Conservation (phyloP, 2,888 invertebrate genomes). For the Megaustenia siamemsis region DNA sequence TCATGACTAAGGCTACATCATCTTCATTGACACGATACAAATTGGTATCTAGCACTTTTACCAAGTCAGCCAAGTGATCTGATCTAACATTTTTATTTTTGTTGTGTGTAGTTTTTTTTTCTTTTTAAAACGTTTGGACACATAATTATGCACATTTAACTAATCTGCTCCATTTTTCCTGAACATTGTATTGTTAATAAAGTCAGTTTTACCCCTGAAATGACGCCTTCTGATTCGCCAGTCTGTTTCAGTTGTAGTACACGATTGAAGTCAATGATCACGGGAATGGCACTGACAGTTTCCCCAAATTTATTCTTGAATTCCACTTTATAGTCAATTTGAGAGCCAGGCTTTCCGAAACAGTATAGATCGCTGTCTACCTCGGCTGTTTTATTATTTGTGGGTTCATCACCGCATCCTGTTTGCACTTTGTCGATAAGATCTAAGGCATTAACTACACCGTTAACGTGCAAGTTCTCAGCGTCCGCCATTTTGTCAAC, state of each 20-base stretch:
- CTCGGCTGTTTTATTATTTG: conserved; percentile 49
- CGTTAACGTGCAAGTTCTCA: conserved; percentile 1
- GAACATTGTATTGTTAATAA: no score
- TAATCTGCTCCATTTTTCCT: no score
- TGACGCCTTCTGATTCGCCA: conserved; percentile 54
- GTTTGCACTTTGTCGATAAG: conserved; percentile 33
- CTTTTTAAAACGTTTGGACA: no score
- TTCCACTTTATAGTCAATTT: conserved; percentile 66
- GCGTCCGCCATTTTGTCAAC: conserved; percentile 73
- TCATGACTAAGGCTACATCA: no score
- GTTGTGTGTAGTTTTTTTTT: no score
- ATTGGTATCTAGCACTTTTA: no score
- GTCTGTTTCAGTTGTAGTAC: conserved; percentile 66
- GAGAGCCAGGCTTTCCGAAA: conserved; percentile 69
- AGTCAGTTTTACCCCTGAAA: conserved; percentile 46
- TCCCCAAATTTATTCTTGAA: conserved; percentile 68
- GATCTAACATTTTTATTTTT: no score
- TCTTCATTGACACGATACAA: no score
- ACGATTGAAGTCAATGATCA: conserved; percentile 74
- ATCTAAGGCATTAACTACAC: background rate
- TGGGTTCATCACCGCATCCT: conserved; percentile 44
- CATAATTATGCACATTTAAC: no score
- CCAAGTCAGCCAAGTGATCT: no score
- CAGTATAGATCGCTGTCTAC: conserved; percentile 57
- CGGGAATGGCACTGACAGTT: conserved; percentile 66